These are phyloP conservation scores for Ophion slaviceki DNA, from an alignment of 2,888 invertebrate species.

Conservation along the genomic window DNA sequence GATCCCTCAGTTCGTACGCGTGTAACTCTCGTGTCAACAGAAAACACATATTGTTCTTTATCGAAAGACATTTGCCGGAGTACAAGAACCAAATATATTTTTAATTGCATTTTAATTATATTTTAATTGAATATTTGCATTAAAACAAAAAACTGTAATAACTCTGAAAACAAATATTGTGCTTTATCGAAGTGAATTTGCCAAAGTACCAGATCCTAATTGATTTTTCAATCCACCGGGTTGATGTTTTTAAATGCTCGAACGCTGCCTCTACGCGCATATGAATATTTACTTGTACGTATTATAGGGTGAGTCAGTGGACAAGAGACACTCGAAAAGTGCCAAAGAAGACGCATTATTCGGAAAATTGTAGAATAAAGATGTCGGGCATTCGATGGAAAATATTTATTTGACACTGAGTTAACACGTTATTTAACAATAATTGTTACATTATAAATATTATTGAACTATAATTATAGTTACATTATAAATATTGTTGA, in stretches of 20 bases:
- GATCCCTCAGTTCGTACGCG: background rate
- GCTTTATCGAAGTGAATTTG: background rate
- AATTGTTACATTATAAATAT: background rate
- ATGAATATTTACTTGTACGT: background rate
- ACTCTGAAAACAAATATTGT: constrained; percentile 1
- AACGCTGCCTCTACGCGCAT: background rate
- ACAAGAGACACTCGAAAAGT: background rate
- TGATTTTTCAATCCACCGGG: background rate
- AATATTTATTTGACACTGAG: background rate
- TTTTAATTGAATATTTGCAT: too few relatives aligned
- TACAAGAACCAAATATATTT: background rate
- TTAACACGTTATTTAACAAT: background rate
- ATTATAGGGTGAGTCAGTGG: background rate
- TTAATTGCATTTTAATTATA: background rate
- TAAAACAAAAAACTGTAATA: too few relatives aligned
- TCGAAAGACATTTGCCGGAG: background rate
- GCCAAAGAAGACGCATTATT: background rate
- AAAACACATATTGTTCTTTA: background rate
- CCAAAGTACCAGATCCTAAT: background rate
- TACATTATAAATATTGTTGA: background rate
- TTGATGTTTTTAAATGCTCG: background rate
- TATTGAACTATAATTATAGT: background rate
- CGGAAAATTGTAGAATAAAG: background rate
- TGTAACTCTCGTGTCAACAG: constrained; percentile 6
- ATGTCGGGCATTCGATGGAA: background rate